Evolutionary conservation across 2,888 invertebrate genomes (phyloP), one percentile per base, ranked within the genome.

Genomic region (Rhaphigaster nebulosa): DNA sequence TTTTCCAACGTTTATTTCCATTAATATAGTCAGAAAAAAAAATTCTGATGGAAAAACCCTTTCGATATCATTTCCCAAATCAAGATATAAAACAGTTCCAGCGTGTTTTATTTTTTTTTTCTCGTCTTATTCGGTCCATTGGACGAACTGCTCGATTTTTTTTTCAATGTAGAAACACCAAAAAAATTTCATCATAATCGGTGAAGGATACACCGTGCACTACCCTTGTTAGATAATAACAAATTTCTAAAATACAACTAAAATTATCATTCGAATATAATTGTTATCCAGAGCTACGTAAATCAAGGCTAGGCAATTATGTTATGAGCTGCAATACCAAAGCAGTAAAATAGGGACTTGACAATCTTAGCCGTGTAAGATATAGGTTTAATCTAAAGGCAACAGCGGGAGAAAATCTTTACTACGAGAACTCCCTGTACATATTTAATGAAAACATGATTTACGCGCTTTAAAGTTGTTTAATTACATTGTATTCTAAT

Each of bases 331-430:
- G 70, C 20, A 76, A 29, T 76, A 38, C 70, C 8, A 70, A 70
- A 70, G 29, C 70, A 20, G 34, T 70, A 34, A 34, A 70, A 70
- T 70, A 34, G 38, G 38, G 70, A 34, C 70, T 76, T 38, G 23
- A 38, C 34, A 76, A 38, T 76, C 70, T 76, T 76, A 76, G 70
- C 70, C 20, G 34, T 76, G 38, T 76, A 76, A 76, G 70, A 76
- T 76, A 76, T 76, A 76, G 70, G 70, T 76, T 76, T 76, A 76
- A 76, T 76, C 70, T 76, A 76, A 76, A 76, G 70, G 70, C 70
- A 76, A 76, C 70, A 76, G 70, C 34, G 23, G 34, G 70, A 12
- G 70, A 20, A 38, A 76, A 38, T 76, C 70, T 76, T 76, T 76
- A 34, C 20, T 38, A 5, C 38, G 70, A 34, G 70, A 76, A 38